Evolutionary conservation across 2,888 invertebrate species (phyloP), one percentile per base, ranked within the genome.

Genomic region (Pristionchus fissidentatus): DNA sequence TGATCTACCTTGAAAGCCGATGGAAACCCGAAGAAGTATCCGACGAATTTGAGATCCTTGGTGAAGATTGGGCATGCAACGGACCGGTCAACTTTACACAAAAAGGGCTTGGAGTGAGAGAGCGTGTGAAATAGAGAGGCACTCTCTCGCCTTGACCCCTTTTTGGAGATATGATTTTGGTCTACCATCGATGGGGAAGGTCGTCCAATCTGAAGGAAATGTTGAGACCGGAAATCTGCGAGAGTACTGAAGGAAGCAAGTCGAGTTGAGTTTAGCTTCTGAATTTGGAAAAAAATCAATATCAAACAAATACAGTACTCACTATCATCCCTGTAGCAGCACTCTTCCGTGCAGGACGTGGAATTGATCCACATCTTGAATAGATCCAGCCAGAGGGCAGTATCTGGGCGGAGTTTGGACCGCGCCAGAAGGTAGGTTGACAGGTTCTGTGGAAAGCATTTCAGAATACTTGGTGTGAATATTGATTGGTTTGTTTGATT

Each of bases 111-210:
- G n/a, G n/a, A n/a, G n/a, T n/a, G n/a, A n/a, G n/a, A n/a, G n/a
- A n/a, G n/a, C n/a, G n/a, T n/a, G n/a, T n/a, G n/a, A n/a, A n/a
- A n/a, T n/a, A n/a, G n/a, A n/a, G n/a, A n/a, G n/a, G n/a, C n/a
- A n/a, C n/a, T n/a, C n/a, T n/a, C n/a, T n/a, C n/a, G n/a, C n/a
- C n/a, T n/a, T n/a, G n/a, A n/a, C n/a, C n/a, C n/a, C n/a, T n/a
- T n/a, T n/a, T n/a, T 32, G 13, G n/a, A 19, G 2, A 5, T 19
- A 8, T 38, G 22, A 19, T 7, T 1, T n/a, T 29, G 60, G 2
- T 62, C 60, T 22, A 82, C 82, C 82, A 70, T 82, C 82, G 10
- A 82, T 82, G n/a, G 82, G 82, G 46, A 82, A 82, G 13, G 82
- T 82, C 0, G 82, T 70, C 66, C 70, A 82, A 52, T 82, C 82